Conservation (phyloP, 2,113 vertebrate species). For the Ptychochromis oligacanthus region DNA sequence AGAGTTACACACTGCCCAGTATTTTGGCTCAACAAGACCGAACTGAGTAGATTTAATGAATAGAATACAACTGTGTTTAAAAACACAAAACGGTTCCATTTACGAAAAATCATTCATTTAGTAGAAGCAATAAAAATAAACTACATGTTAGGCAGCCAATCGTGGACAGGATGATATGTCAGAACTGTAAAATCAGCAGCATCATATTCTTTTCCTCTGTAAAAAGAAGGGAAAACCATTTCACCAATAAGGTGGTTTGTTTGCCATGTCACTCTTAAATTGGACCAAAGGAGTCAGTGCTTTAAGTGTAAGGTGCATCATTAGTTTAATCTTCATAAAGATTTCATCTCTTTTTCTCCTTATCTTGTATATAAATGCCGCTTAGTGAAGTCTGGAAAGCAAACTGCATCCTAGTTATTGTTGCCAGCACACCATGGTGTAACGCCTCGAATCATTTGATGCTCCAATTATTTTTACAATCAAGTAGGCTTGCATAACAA, state of each 20-base stretch:
- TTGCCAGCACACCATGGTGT: constrained; percentile 6
- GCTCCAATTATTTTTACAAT: constrained; percentile 41
- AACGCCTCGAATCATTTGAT: constrained; percentile 27
- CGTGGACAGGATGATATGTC: background rate
- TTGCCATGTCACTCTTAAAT: background rate
- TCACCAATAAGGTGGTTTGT: background rate
- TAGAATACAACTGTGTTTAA: background rate
- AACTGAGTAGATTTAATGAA: background rate
- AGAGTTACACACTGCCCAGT: fast-evolving
- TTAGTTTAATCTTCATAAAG: background rate
- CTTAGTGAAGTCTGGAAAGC: constrained; percentile 31
- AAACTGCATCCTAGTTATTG: background rate
- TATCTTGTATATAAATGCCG: background rate
- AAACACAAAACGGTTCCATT: constrained; percentile 4
- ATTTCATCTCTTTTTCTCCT: background rate
- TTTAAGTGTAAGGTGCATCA: background rate
- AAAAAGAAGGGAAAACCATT: background rate
- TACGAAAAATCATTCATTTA: constrained; percentile 11
- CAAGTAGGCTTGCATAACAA: constrained; percentile 33
- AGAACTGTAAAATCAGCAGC: constrained; percentile 18
- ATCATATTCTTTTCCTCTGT: background rate
- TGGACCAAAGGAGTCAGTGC: background rate
- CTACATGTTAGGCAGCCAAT: background rate
- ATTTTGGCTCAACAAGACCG: background rate
- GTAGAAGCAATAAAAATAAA: constrained; percentile 33